A percentile compares a stretch with the other conserved stretches of the same genome.
phyloP scores from a whole-genome alignment of 1,140 invertebrate genomes.

The Mercenaria mercenaria region DNA sequence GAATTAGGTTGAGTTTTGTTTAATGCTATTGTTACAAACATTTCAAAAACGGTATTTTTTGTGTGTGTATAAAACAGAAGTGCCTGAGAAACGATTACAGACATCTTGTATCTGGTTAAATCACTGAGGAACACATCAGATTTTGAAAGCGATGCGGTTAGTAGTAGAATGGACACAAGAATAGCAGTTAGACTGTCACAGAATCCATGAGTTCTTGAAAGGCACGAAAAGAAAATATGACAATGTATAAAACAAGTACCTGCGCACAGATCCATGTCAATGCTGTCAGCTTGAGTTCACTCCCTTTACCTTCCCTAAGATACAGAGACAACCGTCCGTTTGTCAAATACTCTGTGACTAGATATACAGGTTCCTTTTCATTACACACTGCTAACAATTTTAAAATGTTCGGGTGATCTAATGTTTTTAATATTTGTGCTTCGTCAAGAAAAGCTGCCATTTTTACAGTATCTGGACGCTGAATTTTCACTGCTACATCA shows the following conservation, averaged over 20 bases:
- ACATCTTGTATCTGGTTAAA: too few species aligned
- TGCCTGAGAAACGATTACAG: too few species aligned
- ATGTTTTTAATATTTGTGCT: slow-evolving; percentile 99
- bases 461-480: slow-evolving; percentile 98
- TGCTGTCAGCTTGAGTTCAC: slow-evolving; percentile 73
- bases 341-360: slow-evolving; percentile 95
- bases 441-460: slow-evolving; percentile 98
- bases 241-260: slow-evolving; percentile 74
- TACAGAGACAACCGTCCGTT: slow-evolving; percentile 81
- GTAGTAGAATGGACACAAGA: too few species aligned
- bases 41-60: too few species aligned
- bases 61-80: too few species aligned
- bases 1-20: too few species aligned
- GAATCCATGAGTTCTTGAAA: too few species aligned
- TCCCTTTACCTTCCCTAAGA: slow-evolving; percentile 80
- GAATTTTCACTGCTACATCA: slow-evolving; percentile 98
- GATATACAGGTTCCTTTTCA: slow-evolving; percentile 99
- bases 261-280: slow-evolving; percentile 82
- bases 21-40: too few species aligned
- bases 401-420: slow-evolving; percentile 97
- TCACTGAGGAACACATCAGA: too few species aligned
- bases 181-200: too few species aligned
- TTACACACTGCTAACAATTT: slow-evolving; percentile 99
- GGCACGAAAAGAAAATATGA: too few species aligned
- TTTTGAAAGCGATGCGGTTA: too few species aligned